Conservation (phyloP, 2,113 vertebrate species). For the Propithecus coquereli region DNA sequence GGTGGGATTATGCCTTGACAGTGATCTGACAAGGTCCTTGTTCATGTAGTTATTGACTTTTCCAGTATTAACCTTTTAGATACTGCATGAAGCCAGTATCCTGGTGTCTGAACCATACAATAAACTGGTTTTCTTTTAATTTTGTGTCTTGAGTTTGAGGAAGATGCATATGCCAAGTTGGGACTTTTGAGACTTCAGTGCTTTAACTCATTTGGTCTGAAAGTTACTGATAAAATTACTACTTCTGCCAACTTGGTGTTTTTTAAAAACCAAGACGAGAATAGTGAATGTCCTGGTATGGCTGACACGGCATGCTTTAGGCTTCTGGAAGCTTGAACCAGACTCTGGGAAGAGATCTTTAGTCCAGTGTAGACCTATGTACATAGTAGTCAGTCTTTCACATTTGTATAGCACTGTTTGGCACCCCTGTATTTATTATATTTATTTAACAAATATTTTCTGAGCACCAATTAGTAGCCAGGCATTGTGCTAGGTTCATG, state of each 20-base stretch:
- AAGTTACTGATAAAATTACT: conserved; percentile 60
- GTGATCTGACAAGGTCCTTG: conserved; percentile 14
- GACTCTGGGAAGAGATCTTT: conserved; percentile 20
- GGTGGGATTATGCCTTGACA: conserved; percentile 43
- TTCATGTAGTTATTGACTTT: conserved; percentile 54
- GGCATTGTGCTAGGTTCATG: background rate
- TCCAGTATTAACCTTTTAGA: conserved; percentile 26
- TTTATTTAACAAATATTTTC: background rate
- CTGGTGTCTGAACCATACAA: conserved; percentile 45
- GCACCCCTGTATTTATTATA: background rate
- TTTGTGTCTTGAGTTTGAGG: conserved; percentile 57
- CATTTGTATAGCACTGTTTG: background rate
- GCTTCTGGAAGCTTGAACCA: conserved; percentile 23
- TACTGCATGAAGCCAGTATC: background rate
- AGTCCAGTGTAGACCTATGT: background rate
- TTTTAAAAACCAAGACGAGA: conserved; percentile 18
- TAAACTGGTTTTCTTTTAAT: conserved; percentile 56
- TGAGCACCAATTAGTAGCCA: background rate
- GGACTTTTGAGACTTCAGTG: conserved; percentile 46
- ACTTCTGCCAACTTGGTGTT: background rate
- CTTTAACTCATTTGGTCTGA: conserved; percentile 61
- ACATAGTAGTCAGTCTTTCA: background rate
- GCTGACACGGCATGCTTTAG: background rate
- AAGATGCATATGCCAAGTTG: conserved; percentile 51
- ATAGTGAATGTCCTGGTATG: conserved; percentile 5